phyloP scores from a whole-genome alignment of 2,113 vertebrate genomes.

The Heterochromis multidens region DNA sequence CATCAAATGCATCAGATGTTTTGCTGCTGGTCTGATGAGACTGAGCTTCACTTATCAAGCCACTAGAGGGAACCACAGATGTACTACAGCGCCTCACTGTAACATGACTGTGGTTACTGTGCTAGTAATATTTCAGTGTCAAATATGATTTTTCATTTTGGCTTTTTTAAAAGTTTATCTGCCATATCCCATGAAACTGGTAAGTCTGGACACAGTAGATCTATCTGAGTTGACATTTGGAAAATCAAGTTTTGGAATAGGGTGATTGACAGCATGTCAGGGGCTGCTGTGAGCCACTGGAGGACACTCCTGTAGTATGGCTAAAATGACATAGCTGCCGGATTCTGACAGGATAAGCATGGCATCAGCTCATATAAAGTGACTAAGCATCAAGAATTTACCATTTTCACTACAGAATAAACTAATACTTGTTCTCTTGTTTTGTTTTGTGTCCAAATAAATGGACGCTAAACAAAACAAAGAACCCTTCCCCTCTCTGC shows the following conservation, averaged over 20 bases:
- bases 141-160: not conserved
- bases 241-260: not conserved
- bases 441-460: not conserved
- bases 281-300: not conserved
- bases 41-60: not conserved
- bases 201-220: not conserved
- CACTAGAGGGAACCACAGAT: conserved; percentile 53
- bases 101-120: not conserved
- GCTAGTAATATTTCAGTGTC: not conserved
- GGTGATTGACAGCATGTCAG: not conserved
- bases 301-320: not conserved
- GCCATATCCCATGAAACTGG: not conserved
- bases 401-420: not conserved
- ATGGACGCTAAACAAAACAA: not conserved
- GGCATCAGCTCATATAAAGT: not conserved
- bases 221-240: too few species aligned
- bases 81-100: not conserved
- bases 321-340: not conserved
- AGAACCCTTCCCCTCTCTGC: not conserved
- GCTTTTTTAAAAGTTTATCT: not conserved
- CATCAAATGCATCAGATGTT: not conserved
- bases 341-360: not conserved
- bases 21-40: not conserved
- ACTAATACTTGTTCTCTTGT: not conserved
- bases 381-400: not conserved